Conservation (phyloP, 1,140 invertebrate species). For the Phocides pigmalion region DNA sequence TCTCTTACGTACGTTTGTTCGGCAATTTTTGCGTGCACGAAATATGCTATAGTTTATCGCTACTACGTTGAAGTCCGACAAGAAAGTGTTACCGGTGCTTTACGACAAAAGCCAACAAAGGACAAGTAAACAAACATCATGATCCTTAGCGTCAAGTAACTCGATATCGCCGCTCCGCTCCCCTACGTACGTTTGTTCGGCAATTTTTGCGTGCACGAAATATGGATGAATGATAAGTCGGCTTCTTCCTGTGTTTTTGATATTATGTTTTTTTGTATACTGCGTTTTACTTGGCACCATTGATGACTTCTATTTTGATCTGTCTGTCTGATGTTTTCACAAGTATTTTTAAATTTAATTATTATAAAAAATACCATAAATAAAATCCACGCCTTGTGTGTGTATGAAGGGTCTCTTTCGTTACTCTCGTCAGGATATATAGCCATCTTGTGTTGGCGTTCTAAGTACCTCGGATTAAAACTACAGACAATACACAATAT, state of each 20-base stretch:
- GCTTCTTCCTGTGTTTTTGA: conserved; percentile 21
- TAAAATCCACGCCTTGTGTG: no score
- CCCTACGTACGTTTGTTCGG: conserved; percentile 11
- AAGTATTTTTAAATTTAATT: no score
- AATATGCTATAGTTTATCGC: conserved; percentile 8
- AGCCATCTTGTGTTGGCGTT: no score
- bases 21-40: conserved; percentile 25
- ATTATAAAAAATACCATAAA: no score
- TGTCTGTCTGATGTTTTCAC: no score
- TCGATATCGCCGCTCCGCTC: conserved; percentile 31
- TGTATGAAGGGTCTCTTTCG: no score
- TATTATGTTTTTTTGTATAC: conserved; percentile 5
- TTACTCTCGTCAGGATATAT: no score
- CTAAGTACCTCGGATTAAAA: no score
- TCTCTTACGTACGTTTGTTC: conserved; percentile 10
- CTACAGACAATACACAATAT: no score
- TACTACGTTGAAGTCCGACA: not conserved
- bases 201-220: conserved; percentile 27
- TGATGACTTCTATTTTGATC: no score
- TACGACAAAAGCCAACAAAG: conserved; percentile 37
- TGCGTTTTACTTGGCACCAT: no score
- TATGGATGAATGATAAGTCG: conserved; percentile 31
- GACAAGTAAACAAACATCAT: conserved; percentile 38
- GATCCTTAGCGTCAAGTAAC: conserved; percentile 41
- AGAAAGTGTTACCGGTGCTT: conserved; percentile 23